Conservation (phyloP, 2,888 invertebrate genomes). For the Rugalucina vietnamica region DNA sequence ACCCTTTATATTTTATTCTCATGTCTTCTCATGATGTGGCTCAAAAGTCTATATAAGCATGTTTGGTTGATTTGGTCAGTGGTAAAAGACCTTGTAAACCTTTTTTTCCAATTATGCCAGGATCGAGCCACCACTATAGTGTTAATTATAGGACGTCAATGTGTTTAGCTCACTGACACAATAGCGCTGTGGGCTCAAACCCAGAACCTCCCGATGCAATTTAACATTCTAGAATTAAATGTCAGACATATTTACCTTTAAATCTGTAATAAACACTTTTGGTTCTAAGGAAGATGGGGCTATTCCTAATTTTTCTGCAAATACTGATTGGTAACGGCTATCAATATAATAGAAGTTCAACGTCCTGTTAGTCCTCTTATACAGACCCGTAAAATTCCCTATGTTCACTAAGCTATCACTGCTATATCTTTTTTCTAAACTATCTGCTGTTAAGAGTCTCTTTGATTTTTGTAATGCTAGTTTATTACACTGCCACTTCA, state of each 20-base stretch:
- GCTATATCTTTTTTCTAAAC: slow-evolving; percentile 9
- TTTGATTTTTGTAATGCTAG: slow-evolving; percentile 69
- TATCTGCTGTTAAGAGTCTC: slow-evolving; percentile 53
- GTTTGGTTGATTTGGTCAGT: too few relatives aligned
- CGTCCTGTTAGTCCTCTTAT: slow-evolving; percentile 86
- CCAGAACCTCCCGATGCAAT: too few relatives aligned
- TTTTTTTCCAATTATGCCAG: too few relatives aligned
- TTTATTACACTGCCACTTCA: slow-evolving; percentile 66
- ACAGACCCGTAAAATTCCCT: slow-evolving; percentile 77
- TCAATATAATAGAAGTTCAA: slow-evolving; percentile 90
- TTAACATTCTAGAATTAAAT: too few relatives aligned
- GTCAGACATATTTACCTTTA: slow-evolving; percentile 41
- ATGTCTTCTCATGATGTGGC: too few relatives aligned
- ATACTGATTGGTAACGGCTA: slow-evolving; percentile 89
- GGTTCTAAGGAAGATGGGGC: slow-evolving; percentile 35
- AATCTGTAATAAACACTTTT: slow-evolving; percentile 88
- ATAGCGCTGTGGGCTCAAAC: too few relatives aligned
- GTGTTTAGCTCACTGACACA: too few relatives aligned
- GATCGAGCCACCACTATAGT: too few relatives aligned
- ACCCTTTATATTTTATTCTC: too few relatives aligned
- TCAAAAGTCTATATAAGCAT: too few relatives aligned
- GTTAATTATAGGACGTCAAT: too few relatives aligned
- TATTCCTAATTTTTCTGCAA: slow-evolving; percentile 89
- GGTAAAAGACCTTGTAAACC: too few relatives aligned
- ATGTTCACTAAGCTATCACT: slow-evolving; percentile 43